Evolutionary conservation across 2,113 vertebrate species (phyloP).

Genomic region (Poeciliopsis retropinna): DNA sequence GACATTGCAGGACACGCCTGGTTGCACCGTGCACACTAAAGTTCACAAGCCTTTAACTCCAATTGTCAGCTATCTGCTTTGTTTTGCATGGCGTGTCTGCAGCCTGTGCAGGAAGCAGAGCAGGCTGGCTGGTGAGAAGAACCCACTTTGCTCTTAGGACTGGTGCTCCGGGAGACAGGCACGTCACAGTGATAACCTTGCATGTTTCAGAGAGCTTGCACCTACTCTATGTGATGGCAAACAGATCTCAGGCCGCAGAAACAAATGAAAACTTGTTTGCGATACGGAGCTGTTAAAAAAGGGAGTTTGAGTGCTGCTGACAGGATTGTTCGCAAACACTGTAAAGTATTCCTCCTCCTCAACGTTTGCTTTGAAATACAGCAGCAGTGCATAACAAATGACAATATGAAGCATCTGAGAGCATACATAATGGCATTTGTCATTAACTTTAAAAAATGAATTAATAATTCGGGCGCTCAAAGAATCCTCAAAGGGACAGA

Average conservation of each 20-base stretch:
- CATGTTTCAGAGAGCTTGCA: slow-evolving; percentile 37
- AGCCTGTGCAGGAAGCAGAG: slow-evolving; percentile 41
- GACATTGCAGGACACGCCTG: slow-evolving; percentile 41
- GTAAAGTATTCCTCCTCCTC: slow-evolving; percentile 43
- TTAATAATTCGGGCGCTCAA: slow-evolving; percentile 69
- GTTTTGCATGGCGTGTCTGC: slow-evolving; percentile 66
- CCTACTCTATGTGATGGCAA: slow-evolving; percentile 42
- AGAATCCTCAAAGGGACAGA: slow-evolving; percentile 71
- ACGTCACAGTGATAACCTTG: slow-evolving; percentile 74
- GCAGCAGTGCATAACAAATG: slow-evolving; percentile 53
- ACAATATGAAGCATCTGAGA: slow-evolving; percentile 65
- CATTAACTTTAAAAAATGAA: slow-evolving; percentile 69
- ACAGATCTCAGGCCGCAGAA: slow-evolving; percentile 30
- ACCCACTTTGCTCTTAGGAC: slow-evolving; percentile 41
- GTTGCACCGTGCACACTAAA: slow-evolving; percentile 50
- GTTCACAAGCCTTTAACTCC: slow-evolving; percentile 69
- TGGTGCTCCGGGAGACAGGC: slow-evolving; percentile 71
- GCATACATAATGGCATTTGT: slow-evolving; percentile 68
- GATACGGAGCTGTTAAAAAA: slow-evolving; percentile 30
- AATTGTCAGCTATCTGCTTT: slow-evolving; percentile 77
- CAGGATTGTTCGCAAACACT: slow-evolving; percentile 31
- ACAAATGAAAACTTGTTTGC: slow-evolving; percentile 45
- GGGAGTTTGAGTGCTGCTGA: slow-evolving; percentile 36
- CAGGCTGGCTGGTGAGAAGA: slow-evolving; percentile 61
- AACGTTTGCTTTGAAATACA: slow-evolving; percentile 69